A percentile compares a stretch with the other conserved stretches of the same genome.
Evolutionary conservation across 2,113 vertebrate species (phyloP).

Genomic region (Lagopus leucura): DNA sequence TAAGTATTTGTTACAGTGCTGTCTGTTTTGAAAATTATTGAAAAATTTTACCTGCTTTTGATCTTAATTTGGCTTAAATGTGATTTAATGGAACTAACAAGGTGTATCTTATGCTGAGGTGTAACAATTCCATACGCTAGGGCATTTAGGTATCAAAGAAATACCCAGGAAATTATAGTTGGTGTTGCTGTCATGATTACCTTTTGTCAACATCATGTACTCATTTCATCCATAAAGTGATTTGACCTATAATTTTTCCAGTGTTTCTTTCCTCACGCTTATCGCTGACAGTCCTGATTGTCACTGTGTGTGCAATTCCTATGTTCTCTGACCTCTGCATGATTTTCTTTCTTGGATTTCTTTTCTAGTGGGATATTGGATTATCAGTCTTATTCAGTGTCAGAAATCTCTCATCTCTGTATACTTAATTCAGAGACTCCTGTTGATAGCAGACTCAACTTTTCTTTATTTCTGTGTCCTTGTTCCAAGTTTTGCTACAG

Average conservation of each 20-base stretch:
- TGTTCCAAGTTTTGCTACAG: not conserved
- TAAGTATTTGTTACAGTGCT: not conserved
- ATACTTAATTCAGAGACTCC: not conserved
- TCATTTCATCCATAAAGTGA: not conserved
- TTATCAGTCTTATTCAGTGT: slow-evolving; percentile 7
- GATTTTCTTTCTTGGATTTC: not conserved
- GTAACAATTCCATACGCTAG: not conserved
- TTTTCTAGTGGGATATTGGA: slow-evolving; percentile 17
- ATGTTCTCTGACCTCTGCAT: not conserved
- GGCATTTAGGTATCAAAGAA: not conserved
- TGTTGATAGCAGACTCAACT: not conserved
- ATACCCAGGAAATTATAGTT: not conserved
- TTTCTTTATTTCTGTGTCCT: not conserved
- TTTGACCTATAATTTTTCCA: not conserved
- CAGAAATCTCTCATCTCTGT: not conserved
- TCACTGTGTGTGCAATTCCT: not conserved
- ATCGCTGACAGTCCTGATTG: not conserved
- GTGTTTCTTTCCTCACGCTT: not conserved
- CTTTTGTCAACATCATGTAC: not conserved
- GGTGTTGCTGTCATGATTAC: not conserved
- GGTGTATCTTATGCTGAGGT: not conserved
- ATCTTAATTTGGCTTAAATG: not conserved
- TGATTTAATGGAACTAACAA: not conserved
- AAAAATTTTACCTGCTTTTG: not conserved
- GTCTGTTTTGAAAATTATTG: not conserved